Base-by-base conservation (phyloP, 2,113 vertebrate species). In the Erythrolamprus reginae region DNA sequence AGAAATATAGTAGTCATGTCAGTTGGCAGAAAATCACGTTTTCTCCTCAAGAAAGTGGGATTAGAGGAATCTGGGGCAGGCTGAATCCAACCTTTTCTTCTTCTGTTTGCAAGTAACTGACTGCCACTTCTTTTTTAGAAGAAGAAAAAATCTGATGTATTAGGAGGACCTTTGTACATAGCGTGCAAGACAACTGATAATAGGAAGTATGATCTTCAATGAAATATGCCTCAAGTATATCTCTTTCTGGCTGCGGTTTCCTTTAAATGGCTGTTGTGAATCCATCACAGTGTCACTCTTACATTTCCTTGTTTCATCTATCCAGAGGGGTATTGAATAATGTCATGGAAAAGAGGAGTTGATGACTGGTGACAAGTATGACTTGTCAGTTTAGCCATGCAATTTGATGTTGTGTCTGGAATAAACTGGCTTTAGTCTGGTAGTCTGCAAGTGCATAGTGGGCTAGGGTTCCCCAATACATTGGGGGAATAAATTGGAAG, bases 321-420 rank as follows among this genome's bases (percentile, higher is more conserved):
- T 87, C 88, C 2, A 17, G 0, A 86, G 86, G 55, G 26, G 3
- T 90, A 84, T 61, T 89, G 42, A 89, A 65, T 50, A 91, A 90
- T 48, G 94, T 65, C 91, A 94, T 5, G 84, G 92, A 93, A 93
- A 91, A 28, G 48, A 92, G 90, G 61, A 87, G 38, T 88, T 93
- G 94, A 95, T 92, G 89, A 61, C 52, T 92, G 58, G 52, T 26
- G 89, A 95, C 93, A 96, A 95, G 83, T 84, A 92, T 94, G 93
- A 91, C 88, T 94, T 95, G 85, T 93, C 95, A 94, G 84, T 92
- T 94, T 95, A 94, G 47, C 93, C 82, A 86, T 88, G 89, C 89
- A 93, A 95, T 94, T 89, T 96, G 94, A 93, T 92, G 94, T 70
- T 7, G 6, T 94, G 88, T 92, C 90, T 95, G 92, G 61, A 53